Evolutionary conservation across 2,113 vertebrate genomes (phyloP), one percentile per base, ranked within the genome.

Genomic region (Oplegnathus fasciatus): DNA sequence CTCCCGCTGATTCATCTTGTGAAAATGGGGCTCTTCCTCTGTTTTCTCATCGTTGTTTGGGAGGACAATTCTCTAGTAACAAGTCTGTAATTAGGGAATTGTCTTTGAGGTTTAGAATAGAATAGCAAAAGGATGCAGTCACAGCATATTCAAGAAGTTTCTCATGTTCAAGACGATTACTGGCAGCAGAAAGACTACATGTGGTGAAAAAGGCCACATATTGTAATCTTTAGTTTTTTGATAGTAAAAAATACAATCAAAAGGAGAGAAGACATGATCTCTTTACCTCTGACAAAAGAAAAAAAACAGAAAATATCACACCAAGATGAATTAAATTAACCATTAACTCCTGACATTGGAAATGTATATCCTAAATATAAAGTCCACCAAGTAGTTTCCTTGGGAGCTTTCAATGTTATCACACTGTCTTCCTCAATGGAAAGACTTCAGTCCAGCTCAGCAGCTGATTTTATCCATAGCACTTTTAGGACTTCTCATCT

Each of bases 21-120:
- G 40, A 66, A 87, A 82, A 83, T 3, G 4, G 28, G 57, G 61
- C 48, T 72, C 67, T 60, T 71, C 61, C 54, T 46, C 30, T 6
- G 2, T 85, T 81, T 85, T 75, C 69, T 81, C 77, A 73, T 77
- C 62, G 55, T 44, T 73, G 78, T 75, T 74, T 22, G 22, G 52
- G 65, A 77, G 60, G 52, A 76, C 78, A 77, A 78, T 68, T 67
- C 68, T 79, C 60, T 57, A 18, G 28, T 55, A 62, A 82, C 34
- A 9, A 82, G 69, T 86, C 84, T 89, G 71, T 89, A 86, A 90
- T 90, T 85, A 84, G 28, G 57, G 57, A 54, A 84, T 65, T 75
- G 81, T 86, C 89, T 89, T 87, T 85, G 77, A 74, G 82, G 83
- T 74, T 90, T 86, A 68, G 72, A 75, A 76, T 6, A 66, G 55